A percentile compares a stretch with the other conserved stretches of the same genome.
Evolutionary conservation across 1,140 invertebrate genomes (phyloP).

Genomic region (Drosophila guanche): DNA sequence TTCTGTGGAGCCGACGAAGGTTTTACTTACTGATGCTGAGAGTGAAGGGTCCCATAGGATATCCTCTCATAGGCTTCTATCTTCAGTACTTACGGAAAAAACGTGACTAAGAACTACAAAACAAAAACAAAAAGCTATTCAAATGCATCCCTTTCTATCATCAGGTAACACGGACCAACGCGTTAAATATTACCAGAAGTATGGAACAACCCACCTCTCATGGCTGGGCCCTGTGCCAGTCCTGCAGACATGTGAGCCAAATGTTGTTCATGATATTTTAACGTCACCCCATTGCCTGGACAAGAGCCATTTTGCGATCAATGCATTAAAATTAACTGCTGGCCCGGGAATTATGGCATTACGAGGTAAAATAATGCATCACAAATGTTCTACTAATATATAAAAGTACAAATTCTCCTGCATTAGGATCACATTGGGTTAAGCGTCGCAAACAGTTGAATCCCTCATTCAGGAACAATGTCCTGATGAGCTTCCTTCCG

Average conservation of each 20-base stretch:
- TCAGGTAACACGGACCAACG: not conserved
- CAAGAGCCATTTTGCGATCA: conserved; percentile 14
- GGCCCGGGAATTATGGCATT: conserved; percentile 51
- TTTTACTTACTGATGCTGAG: conserved; percentile 52
- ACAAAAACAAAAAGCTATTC: not conserved
- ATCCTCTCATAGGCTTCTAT: conserved; percentile 51
- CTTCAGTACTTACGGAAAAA: conserved; percentile 1
- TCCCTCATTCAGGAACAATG: conserved; percentile 51
- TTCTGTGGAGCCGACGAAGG: conserved; percentile 68
- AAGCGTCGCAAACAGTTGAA: conserved; percentile 58
- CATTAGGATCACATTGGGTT: conserved; percentile 51
- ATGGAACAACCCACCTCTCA: conserved; percentile 30
- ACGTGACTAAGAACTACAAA: conserved; percentile 12
- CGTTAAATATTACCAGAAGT: conserved; percentile 11
- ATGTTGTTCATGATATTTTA: conserved; percentile 46
- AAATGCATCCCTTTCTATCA: not conserved
- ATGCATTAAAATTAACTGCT: conserved; percentile 9
- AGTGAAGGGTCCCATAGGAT: conserved; percentile 55
- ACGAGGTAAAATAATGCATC: conserved; percentile 27
- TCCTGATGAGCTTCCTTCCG: conserved; percentile 58
- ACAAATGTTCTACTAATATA: not conserved
- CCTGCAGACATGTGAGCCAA: conserved; percentile 48
- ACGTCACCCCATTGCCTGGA: conserved; percentile 45
- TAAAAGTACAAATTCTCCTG: not conserved
- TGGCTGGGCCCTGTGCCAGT: conserved; percentile 60